Percentiles rank a stretch among this genome's conserved stretches.
Evolutionary conservation across 2,113 vertebrate species (phyloP).

Genomic region (Cavia aperea): DNA sequence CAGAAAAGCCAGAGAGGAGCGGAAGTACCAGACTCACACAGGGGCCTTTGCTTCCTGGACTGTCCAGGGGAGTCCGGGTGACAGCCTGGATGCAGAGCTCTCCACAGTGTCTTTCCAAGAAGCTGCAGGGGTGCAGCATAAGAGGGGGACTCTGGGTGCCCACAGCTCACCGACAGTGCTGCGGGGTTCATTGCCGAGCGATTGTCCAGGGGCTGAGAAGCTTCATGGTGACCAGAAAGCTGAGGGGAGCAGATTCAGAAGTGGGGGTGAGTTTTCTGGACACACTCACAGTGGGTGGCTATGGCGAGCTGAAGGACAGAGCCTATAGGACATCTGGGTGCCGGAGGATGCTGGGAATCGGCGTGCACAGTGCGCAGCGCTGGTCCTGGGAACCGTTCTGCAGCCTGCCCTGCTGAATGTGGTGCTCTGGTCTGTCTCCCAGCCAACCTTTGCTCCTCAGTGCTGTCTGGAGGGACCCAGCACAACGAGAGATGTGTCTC

Average conservation of each 20-base stretch:
- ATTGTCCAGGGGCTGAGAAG: not conserved
- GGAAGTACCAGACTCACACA: accelerated
- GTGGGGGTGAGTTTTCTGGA: not conserved
- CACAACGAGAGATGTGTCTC: not conserved
- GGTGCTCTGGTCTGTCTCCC: not conserved
- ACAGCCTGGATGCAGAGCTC: not conserved
- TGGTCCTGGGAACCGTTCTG: not conserved
- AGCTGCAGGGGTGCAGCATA: too few species aligned
- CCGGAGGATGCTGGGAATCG: not conserved
- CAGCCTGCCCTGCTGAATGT: not conserved
- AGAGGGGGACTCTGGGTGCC: not conserved
- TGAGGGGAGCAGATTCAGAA: not conserved
- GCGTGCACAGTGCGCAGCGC: accelerated
- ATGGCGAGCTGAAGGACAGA: accelerated
- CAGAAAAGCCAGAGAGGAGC: not conserved
- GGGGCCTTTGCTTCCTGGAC: not conserved
- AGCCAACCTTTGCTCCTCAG: not conserved
- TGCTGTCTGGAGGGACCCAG: not conserved
- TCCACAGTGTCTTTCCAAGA: not conserved
- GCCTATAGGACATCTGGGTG: accelerated
- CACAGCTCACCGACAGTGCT: accelerated
- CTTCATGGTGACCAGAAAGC: not conserved
- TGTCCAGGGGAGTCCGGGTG: accelerated
- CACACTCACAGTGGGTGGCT: not conserved
- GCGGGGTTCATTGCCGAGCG: not conserved